A percentile compares a stretch with the other conserved stretches of the same genome.
phyloP scores from a whole-genome alignment of 2,797 vertebrate species.

The Pseudotriccus pelzelni region DNA sequence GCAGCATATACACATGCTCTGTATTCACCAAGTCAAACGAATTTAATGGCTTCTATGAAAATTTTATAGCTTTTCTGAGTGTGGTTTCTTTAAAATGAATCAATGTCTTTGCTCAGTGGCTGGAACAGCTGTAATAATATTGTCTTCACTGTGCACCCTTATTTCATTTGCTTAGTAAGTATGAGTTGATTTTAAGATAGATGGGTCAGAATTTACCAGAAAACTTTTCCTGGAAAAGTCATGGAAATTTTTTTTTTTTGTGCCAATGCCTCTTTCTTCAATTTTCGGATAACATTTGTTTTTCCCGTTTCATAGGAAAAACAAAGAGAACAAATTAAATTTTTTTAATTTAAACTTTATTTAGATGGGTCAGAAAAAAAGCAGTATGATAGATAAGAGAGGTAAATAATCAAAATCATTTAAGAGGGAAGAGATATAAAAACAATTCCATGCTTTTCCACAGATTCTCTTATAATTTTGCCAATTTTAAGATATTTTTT shows the following conservation, averaged over 20 bases:
- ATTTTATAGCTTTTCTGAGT: background rate
- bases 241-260: background rate
- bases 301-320: background rate
- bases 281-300: background rate
- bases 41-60: background rate
- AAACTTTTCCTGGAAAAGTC: background rate
- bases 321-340: background rate
- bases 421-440: background rate
- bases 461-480: background rate
- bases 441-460: background rate
- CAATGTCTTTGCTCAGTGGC: background rate
- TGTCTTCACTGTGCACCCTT: background rate
- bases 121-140: slow-evolving; percentile 45
- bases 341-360: background rate
- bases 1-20: background rate
- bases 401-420: background rate
- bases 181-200: background rate
- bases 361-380: background rate
- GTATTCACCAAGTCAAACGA: background rate
- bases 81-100: slow-evolving; percentile 29
- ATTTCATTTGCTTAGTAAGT: background rate
- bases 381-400: rapidly evolving
- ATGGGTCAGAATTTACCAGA: background rate
- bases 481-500: background rate
- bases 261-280: background rate